Evolutionary conservation across 2,113 vertebrate species (phyloP), one percentile per base, ranked within the genome.

Genomic region (Bagarius yarrelli): DNA sequence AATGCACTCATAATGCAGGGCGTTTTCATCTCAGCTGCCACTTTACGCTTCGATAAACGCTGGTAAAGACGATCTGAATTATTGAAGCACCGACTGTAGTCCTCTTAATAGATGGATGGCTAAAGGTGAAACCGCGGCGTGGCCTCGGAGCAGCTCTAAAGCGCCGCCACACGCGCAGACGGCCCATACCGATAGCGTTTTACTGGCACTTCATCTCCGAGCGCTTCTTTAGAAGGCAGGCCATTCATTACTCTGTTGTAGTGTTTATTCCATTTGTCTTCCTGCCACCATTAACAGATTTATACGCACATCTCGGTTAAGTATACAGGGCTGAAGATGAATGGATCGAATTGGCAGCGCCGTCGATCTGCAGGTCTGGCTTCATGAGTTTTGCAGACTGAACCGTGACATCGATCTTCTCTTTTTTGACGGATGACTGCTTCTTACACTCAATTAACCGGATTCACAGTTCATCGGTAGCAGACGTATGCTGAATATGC

Each of bases 31-130:
- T 88, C 89, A 88, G 90, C 90, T 90, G 70, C 82, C 55, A 84
- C 86, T 84, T 81, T 88, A 91, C 87, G 85, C 85, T 91, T 89
- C 89, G 93, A 91, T 91, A 90, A 88, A 88, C 89, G 84, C 89
- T 90, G 89, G 92, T 93, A 94, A 94, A 93, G 90, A 92, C 89
- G 89, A 87, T 85, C 84, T 94, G 87, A 94, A 94, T 94, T 91
- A 94, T 94, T 93, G 88, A 94, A 91, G 86, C 89, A 86, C 73
- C 89, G 87, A 92, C 92, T 90, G 91, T 92, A 91, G 90, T 90
- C 88, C 70, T 90, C 67, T 89, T 90, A 93, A 93, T 92, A 87
- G 90, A 92, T 87, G 87, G 78, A 78, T 47, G 90, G 88, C 76
- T 88, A 87, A 89, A 89, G 92, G 92, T 93, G 91, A 92, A 91